phyloP scores from a whole-genome alignment of 2,113 vertebrate species.

The Pantherophis guttatus region DNA sequence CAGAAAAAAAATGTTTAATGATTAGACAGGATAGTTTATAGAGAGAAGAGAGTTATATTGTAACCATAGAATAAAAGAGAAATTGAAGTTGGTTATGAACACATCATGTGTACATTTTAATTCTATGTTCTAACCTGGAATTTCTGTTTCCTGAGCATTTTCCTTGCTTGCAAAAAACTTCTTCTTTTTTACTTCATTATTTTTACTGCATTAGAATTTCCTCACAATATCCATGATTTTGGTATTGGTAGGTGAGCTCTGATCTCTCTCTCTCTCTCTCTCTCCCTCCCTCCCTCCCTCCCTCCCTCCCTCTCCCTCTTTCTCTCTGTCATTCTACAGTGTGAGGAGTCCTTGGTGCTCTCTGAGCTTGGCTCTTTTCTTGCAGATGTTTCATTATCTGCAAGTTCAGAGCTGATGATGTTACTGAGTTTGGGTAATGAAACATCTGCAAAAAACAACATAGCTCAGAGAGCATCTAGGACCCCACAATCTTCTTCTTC shows the following conservation, averaged over 20 bases:
- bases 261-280: not conserved
- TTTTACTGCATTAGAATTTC: not conserved
- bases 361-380: not conserved
- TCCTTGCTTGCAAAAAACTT: not conserved
- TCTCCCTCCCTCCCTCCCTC: constrained; percentile 6
- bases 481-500: no score
- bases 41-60: not conserved
- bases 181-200: not conserved
- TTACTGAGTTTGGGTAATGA: no score
- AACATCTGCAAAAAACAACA: not conserved
- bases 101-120: not conserved
- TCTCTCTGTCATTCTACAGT: not conserved
- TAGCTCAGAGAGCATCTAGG: no score
- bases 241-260: not conserved
- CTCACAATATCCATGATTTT: not conserved
- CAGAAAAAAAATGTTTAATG: not conserved
- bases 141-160: not conserved
- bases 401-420: no score
- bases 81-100: not conserved
- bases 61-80: not conserved
- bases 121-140: not conserved
- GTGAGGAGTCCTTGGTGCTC: not conserved
- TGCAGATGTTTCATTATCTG: not conserved
- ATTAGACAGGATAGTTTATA: not conserved
- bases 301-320: not conserved